Percentiles rank a stretch among this genome's conserved stretches.
These are phyloP conservation scores for Branchinecta sandiegonensis DNA, from an alignment of 2,888 invertebrate species.

Conservation along the genomic window DNA sequence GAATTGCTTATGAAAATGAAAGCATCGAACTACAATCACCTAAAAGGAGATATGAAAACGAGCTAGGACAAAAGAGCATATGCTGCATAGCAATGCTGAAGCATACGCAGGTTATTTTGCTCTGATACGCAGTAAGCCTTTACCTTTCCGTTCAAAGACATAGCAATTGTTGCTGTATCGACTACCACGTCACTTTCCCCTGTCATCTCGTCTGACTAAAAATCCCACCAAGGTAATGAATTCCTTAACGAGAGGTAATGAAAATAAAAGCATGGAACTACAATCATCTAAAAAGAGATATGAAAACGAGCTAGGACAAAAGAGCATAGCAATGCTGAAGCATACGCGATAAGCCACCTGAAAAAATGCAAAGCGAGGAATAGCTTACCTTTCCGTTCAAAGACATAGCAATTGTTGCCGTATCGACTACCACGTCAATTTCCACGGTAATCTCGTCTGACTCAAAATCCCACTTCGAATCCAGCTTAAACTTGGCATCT, in stretches of 20 bases:
- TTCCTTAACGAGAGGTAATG: no score
- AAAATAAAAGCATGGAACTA: no score
- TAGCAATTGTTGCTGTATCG: background rate
- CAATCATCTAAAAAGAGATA: no score
- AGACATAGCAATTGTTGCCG: background rate
- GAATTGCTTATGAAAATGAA: no score
- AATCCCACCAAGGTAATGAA: no score
- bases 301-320: no score
- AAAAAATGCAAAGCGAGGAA: background rate
- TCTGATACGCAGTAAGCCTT: background rate
- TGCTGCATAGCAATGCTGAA: no score
- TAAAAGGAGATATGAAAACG: no score
- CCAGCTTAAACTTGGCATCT: background rate
- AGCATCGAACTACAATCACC: no score
- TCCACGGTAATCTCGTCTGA: background rate
- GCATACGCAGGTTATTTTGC: no score
- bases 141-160: background rate
- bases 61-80: no score
- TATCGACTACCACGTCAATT: background rate
- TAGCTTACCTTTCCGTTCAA: background rate
- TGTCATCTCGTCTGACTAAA: background rate
- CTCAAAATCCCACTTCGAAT: background rate
- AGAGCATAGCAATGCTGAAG: no score
- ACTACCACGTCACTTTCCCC: background rate
- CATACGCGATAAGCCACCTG: background rate